Base-by-base conservation (phyloP, 2,797 vertebrate genomes). In the Clarias fuscus region DNA sequence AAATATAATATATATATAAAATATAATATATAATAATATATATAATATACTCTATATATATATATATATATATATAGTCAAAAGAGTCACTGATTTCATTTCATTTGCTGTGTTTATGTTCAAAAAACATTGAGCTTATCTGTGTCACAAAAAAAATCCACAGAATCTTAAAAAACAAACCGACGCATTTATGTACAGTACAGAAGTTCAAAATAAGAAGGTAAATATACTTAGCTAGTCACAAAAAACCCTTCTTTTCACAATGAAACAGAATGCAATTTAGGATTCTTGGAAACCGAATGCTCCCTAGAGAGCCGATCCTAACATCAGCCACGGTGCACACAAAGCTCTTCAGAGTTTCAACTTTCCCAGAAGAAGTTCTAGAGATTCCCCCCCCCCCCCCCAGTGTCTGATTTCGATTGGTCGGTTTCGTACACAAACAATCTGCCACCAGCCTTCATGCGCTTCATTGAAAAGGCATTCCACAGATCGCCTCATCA, bases 401-500 rank as follows among this genome's bases (percentile, higher is more conserved):
- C 48, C 48, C 48, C 72, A 84, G 33, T 48, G 64, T 75, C 59
- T 59, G 80, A 20, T 17, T 85, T 75, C 64, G 37, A 86, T 67
- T 88, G 86, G 84, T 61, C n/a, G 10, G 5, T 27, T 85, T 79
- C 43, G 65, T 73, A 88, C 86, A 86, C 81, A 88, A 64, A 62
- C 77, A 73, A 14, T 65, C 43, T 58, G 43, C 83, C 82, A 75
- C 75, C 65, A 83, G 65, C 62, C 61, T 48, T 48, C 48, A 48
- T 61, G 68, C 33, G 22, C 84, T 82, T 84, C 68, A 82, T 17
- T 62, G 62, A 75, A 86, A 24, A 82, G 33, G 30, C 76, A 83
- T 88, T 85, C 65, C 11, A 24, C 30, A 58, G 82, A 84, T 88
- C 65, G 67, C 82, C 84, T 82, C 61, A 82, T 72, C 76, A 85